A percentile compares a stretch with the other conserved stretches of the same genome.
Evolutionary conservation across 2,797 vertebrate species (phyloP).

Genomic region (Brachyrhaphis roseni): DNA sequence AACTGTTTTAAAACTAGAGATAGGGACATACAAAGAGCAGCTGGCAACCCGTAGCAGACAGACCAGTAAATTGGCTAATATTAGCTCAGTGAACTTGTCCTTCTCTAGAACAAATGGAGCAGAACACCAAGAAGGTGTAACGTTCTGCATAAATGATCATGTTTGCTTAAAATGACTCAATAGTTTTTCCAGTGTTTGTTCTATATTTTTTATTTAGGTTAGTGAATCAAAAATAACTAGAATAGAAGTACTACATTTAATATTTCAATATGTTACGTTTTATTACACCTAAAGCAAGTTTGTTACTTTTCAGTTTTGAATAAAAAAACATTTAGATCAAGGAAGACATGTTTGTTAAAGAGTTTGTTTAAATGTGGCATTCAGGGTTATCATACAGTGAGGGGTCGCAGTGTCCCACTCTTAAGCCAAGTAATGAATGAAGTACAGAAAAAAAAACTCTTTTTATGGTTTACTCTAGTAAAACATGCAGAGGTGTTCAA

Average conservation of each 20-base stretch:
- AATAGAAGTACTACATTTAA: background rate
- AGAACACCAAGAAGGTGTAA: background rate
- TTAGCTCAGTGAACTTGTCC: background rate
- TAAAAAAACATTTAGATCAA: background rate
- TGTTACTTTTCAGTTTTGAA: background rate
- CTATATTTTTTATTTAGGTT: background rate
- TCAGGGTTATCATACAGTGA: background rate
- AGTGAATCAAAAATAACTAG: background rate
- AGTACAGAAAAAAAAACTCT: background rate
- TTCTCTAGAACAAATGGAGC: background rate
- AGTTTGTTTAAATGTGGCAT: background rate
- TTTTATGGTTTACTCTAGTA: background rate
- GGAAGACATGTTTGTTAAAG: background rate
- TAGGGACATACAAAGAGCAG: background rate
- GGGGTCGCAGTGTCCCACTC: background rate
- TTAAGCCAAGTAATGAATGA: background rate
- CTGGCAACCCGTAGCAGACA: background rate
- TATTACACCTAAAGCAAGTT: background rate
- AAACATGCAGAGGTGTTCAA: conserved; percentile 4
- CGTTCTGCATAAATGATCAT: background rate
- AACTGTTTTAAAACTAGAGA: background rate
- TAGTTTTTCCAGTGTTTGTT: background rate
- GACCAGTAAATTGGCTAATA: background rate
- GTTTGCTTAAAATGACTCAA: background rate
- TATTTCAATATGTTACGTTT: background rate